These are phyloP conservation scores for Sinodicranocentrus sp. DNA, from an alignment of 2,888 invertebrate genomes.

Conservation along the genomic window DNA sequence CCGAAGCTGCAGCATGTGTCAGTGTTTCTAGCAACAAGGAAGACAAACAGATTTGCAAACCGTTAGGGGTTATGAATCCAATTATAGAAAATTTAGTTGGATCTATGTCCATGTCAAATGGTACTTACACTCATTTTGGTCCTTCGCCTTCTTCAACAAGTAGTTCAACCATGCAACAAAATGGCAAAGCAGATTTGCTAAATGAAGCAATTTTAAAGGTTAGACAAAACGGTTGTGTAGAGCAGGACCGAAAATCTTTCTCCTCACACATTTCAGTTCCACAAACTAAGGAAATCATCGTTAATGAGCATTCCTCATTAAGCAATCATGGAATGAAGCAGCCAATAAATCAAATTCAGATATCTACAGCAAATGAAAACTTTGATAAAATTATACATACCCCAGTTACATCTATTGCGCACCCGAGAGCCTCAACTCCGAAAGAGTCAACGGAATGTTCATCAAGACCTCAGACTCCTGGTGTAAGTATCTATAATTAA, in stretches of 20 bases:
- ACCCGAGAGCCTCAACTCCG: conserved; percentile 63
- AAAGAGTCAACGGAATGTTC: conserved; percentile 58
- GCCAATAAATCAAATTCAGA: too few relatives aligned
- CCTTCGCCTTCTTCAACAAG: conserved; percentile 33
- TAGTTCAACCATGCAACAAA: background rate
- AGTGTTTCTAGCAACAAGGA: conserved; percentile 25
- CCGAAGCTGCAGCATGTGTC: too few relatives aligned
- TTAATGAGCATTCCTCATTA: too few relatives aligned
- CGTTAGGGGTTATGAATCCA: conserved; percentile 67
- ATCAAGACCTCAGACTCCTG: conserved; percentile 74
- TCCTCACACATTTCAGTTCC: too few relatives aligned
- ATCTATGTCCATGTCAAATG: conserved; percentile 73
- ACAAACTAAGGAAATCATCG: too few relatives aligned
- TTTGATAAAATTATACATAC: too few relatives aligned
- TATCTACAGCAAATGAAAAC: too few relatives aligned
- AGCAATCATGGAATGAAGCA: too few relatives aligned
- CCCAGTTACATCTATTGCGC: too few relatives aligned
- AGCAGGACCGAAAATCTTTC: conserved; percentile 6
- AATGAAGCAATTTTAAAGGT: conserved; percentile 14
- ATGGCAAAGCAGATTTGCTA: conserved; percentile 33
- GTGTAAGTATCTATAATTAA: conserved; percentile 64
- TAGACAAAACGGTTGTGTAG: conserved; percentile 18
- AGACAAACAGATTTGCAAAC: background rate
- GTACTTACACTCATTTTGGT: conserved; percentile 76
- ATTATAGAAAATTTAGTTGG: conserved; percentile 76